phyloP scores from a whole-genome alignment of 2,797 vertebrate genomes.

The Eulemur albifrons region DNA sequence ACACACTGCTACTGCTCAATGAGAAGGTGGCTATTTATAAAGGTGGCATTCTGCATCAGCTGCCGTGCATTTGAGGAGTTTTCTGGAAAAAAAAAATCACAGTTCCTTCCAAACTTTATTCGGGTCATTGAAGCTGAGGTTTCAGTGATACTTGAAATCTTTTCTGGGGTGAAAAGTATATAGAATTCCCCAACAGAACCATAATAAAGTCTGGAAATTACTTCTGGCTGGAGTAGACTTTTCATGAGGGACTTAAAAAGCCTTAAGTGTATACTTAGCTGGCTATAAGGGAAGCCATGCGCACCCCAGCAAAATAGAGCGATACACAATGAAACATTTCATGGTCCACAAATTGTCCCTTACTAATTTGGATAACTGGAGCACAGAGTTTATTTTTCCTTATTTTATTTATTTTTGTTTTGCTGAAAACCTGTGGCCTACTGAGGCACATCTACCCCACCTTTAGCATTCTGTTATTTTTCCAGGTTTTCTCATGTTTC shows the following conservation, averaged over 20 bases:
- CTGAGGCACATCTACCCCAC: not conserved
- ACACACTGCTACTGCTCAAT: not conserved
- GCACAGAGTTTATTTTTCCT: slow-evolving; percentile 37
- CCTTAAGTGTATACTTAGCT: slow-evolving; percentile 49
- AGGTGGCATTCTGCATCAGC: not conserved
- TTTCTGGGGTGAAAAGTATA: slow-evolving; percentile 59
- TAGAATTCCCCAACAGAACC: slow-evolving; percentile 44
- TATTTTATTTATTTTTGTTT: slow-evolving; percentile 56
- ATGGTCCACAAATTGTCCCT: slow-evolving; percentile 54
- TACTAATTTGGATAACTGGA: slow-evolving; percentile 59
- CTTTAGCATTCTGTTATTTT: not conserved
- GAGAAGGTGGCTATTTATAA: slow-evolving; percentile 57
- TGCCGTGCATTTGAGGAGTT: slow-evolving; percentile 27
- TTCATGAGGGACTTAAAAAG: slow-evolving; percentile 55
- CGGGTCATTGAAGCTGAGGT: slow-evolving; percentile 35
- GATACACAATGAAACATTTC: slow-evolving; percentile 40
- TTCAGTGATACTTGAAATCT: slow-evolving; percentile 62
- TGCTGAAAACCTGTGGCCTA: not conserved
- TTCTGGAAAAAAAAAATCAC: slow-evolving; percentile 43
- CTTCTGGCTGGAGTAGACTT: slow-evolving; percentile 50
- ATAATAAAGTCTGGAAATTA: slow-evolving; percentile 62
- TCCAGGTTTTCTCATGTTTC: not conserved
- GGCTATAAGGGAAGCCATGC: slow-evolving; percentile 57
- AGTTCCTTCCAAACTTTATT: slow-evolving; percentile 54
- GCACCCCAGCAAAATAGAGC: slow-evolving; percentile 52